Evolutionary conservation across 2,797 vertebrate genomes (phyloP).

Genomic region (Labeo calbasu): DNA sequence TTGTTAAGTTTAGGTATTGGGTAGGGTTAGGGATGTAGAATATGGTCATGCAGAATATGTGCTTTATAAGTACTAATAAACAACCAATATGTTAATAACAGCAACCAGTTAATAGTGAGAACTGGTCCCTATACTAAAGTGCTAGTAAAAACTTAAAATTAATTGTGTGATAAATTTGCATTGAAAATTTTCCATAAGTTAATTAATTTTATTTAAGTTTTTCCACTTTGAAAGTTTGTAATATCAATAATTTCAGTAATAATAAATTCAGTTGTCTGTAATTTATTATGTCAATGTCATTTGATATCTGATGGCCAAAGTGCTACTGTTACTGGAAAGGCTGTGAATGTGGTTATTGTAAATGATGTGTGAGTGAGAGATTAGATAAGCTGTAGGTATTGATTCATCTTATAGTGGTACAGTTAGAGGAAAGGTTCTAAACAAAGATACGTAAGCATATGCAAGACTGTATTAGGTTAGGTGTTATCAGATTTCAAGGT

Average conservation of each 20-base stretch:
- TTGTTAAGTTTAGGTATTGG: too few relatives aligned
- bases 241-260: neutral
- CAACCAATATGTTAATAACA: too few relatives aligned
- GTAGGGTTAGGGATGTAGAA: too few relatives aligned
- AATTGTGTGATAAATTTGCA: neutral
- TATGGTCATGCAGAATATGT: too few relatives aligned
- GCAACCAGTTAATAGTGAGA: too few relatives aligned
- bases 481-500: neutral
- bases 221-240: neutral
- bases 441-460: neutral
- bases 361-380: neutral
- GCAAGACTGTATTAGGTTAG: neutral
- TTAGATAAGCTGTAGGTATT: too few relatives aligned
- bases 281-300: neutral
- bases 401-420: too few relatives aligned
- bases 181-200: neutral
- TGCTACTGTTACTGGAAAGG: neutral
- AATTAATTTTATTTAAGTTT: neutral
- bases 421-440: too few relatives aligned
- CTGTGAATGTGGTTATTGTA: neutral
- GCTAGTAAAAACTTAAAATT: neutral
- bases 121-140: too few relatives aligned
- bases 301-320: slow-evolving; percentile 4
- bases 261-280: too few relatives aligned
- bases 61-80: too few relatives aligned